Conservation (phyloP, 2,888 invertebrate species). For the Cantharis nigra region DNA sequence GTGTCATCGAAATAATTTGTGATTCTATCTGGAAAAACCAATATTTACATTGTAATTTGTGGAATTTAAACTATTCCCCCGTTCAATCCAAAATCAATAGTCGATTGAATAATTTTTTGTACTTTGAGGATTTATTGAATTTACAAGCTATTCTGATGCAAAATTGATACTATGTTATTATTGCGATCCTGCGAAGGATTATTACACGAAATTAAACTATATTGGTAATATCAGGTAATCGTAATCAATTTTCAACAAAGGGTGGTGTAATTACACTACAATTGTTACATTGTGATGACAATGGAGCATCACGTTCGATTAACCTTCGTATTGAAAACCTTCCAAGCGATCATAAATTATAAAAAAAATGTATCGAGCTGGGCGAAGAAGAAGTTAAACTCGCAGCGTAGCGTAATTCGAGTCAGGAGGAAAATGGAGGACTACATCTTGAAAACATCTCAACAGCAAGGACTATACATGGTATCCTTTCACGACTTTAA, state of each 20-base stretch:
- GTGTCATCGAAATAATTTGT: neutral
- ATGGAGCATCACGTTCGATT: neutral
- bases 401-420: neutral
- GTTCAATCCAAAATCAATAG: neutral
- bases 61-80: neutral
- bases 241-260: neutral
- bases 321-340: neutral
- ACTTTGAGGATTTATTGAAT: neutral
- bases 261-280: neutral
- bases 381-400: neutral
- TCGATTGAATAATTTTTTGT: neutral
- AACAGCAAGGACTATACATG: neutral
- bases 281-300: neutral
- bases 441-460: neutral
- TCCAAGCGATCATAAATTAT: neutral
- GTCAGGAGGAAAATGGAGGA: neutral
- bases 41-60: neutral
- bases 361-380: neutral
- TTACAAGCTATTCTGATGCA: neutral
- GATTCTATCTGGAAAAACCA: neutral
- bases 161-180: neutral
- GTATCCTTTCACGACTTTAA: constrained; percentile 4
- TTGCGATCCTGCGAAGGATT: neutral
- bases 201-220: neutral
- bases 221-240: neutral